Base-by-base conservation (phyloP, 35 echinoderm and acorn worm species). In the Ptychodera flava region DNA sequence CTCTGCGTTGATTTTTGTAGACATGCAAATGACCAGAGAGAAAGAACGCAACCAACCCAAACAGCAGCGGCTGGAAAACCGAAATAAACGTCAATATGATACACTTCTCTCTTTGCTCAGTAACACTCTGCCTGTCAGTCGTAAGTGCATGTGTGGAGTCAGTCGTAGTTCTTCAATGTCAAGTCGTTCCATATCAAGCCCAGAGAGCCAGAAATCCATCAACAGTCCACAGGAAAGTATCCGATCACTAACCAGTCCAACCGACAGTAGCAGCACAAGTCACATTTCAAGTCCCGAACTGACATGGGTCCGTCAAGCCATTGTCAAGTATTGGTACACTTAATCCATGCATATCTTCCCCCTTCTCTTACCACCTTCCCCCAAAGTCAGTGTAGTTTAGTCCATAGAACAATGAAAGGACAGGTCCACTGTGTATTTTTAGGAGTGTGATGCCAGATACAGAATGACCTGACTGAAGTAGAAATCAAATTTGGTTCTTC, bases 21-120 rank as follows among this genome's bases (percentile, higher is more conserved):
- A 99, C 93, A 94, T 99, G 93, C 96, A 99, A 79, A 92, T 90
- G 90, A 97, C 85, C 89, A 94, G 89, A 92, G 94, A 94, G 90
- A 99, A 91, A 85, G 90, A 90, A 30, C 45, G 77, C 29, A 85
- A 92, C 36, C 82, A 89, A 38, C 45, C 90, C 78, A 91, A 99
- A 80, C 88, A 99, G 79, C 87, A 90, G 31, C 86, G 94, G 76
- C 52, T 85, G 82, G 90, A 93, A 84, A 94, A 99, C 79, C 90
- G 89, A 78, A 87, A 90, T 84, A 94, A 90, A 36, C 81, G 93
- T 30, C 93, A 99, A 79, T 93, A 89, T 53, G 96, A 99, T 52
- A 91, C 96, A 12, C 86, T 99, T 31, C 77, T 94, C 14, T 91
- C 91, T 34, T 89, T 99, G 33, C 85, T 99, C 0, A 90, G 93